These are phyloP conservation scores for Oreocharis arfaki DNA, from an alignment of 2,113 vertebrate genomes.

Conservation along the genomic window DNA sequence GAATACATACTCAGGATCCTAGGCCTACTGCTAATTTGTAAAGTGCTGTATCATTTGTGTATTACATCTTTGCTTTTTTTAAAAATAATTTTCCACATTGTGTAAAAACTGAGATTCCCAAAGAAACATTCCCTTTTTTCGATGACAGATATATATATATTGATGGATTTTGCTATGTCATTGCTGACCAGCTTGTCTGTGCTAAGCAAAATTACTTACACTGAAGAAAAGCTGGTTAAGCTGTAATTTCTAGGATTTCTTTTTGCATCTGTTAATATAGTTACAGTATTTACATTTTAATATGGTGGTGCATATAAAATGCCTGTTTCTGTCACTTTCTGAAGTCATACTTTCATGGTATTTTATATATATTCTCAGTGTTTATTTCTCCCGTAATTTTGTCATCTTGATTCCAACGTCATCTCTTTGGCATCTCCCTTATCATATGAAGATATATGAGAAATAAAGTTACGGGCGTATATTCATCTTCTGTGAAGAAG, in stretches of 20 bases:
- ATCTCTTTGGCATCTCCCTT: neutral
- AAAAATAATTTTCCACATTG: neutral
- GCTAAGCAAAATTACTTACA: neutral
- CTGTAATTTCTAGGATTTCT: neutral
- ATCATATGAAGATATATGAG: neutral
- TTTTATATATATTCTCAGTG: neutral
- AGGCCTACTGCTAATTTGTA: neutral
- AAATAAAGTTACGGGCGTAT: neutral
- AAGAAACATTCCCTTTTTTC: neutral
- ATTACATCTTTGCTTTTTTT: neutral
- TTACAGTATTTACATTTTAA: neutral
- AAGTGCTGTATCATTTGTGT: rapidly evolving
- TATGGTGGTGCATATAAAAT: neutral
- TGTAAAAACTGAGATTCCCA: neutral
- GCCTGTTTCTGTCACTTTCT: neutral
- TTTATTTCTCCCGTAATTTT: neutral
- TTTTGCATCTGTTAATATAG: neutral
- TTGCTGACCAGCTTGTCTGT: neutral
- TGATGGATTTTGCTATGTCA: neutral
- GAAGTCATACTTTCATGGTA: neutral
- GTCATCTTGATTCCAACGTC: neutral
- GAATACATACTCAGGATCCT: neutral
- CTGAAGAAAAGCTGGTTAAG: neutral
- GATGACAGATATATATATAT: neutral
- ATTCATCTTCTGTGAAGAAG: neutral